Evolutionary conservation across 2,797 vertebrate genomes (phyloP), one percentile per base, ranked within the genome.

Genomic region (Crocidura indochinensis): DNA sequence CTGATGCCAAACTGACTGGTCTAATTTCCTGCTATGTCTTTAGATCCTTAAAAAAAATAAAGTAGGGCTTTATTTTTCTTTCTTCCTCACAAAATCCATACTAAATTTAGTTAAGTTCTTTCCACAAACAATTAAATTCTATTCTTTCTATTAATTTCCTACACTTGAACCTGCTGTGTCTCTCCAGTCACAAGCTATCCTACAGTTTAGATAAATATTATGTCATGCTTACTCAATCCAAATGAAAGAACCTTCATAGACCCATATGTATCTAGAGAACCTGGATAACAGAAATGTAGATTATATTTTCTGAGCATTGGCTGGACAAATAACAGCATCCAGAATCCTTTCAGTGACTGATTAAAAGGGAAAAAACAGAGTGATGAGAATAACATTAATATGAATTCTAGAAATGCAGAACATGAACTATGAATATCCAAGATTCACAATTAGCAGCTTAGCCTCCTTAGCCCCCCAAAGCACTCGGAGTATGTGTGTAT

Each of bases 1-100:
- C 92, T 96, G 47, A 93, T 97, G 96, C 96, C 95, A 97, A 95
- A 97, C 93, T 96, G 95, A 91, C 92, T 95, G 67, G 88, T 95
- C 94, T 97, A 96, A 97, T 97, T 97, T 97, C 85, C 95, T 96
- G 91, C 95, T 93, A 96, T 97, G 96, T 86, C 96, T 97, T 97
- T 94, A 97, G 84, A 97, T 96, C 73, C 72, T 87, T 97, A 96
- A 95, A 88, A 72, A 77, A 94, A 97, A 97, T 94, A 73, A 90
- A 96, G 96, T 97, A 97, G 88, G 87, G 88, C 86, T 93, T 53
- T 96, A 64, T 67, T 12, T 95, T 95, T 94, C 24, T 94, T 83
- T 94, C 68, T 86, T 71, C 49, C 74, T 95, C 64, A 64, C 91
- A 88, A 87, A 84, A 94, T 65, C 77, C 94, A 62, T 62, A 76